These are phyloP conservation scores for Oncopodura yosiiana DNA, from an alignment of 1,140 invertebrate genomes.

Conservation along the genomic window DNA sequence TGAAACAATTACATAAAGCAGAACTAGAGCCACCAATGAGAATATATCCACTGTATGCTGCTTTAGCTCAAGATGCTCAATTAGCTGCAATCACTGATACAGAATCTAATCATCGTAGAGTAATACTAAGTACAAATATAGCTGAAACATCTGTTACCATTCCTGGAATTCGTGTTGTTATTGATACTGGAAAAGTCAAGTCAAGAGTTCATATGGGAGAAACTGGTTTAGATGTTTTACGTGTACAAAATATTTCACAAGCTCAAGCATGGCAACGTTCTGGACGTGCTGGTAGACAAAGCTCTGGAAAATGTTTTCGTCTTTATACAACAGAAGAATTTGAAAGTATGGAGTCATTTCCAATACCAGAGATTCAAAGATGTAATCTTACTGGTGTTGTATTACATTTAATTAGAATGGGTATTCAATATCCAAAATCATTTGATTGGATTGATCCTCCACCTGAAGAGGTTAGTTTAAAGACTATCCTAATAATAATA, in stretches of 20 bases:
- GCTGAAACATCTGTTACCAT: conserved; percentile 97
- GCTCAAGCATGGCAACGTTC: conserved; percentile 86
- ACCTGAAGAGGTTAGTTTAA: conserved; percentile 47
- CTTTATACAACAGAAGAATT: conserved; percentile 65
- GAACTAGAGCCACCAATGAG: conserved; percentile 49
- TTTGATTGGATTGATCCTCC: conserved; percentile 92
- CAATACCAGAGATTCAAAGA: conserved; percentile 76
- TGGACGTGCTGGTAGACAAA: conserved; percentile 79
- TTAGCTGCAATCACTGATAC: conserved; percentile 63
- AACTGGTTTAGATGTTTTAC: conserved; percentile 69
- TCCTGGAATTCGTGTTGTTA: conserved; percentile 79
- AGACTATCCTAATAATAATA: conserved; percentile 12
- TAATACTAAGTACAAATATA: conserved; percentile 94
- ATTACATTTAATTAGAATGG: conserved; percentile 73
- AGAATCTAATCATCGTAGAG: conserved; percentile 61
- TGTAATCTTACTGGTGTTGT: conserved; percentile 64
- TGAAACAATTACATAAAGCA: conserved; percentile 38
- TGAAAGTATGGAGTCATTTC: conserved; percentile 55
- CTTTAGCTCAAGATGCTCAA: conserved; percentile 64
- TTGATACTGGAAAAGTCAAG: conserved; percentile 92
- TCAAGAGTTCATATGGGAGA: conserved; percentile 7
- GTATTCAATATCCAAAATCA: conserved; percentile 60
- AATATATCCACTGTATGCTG: conserved; percentile 73
- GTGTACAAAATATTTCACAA: conserved; percentile 73
- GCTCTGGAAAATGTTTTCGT: conserved; percentile 71